Percentiles rank a stretch among this genome's conserved stretches.
Conservation (phyloP, 2,797 vertebrate genomes). For the Gymnothorax javanicus region DNA sequence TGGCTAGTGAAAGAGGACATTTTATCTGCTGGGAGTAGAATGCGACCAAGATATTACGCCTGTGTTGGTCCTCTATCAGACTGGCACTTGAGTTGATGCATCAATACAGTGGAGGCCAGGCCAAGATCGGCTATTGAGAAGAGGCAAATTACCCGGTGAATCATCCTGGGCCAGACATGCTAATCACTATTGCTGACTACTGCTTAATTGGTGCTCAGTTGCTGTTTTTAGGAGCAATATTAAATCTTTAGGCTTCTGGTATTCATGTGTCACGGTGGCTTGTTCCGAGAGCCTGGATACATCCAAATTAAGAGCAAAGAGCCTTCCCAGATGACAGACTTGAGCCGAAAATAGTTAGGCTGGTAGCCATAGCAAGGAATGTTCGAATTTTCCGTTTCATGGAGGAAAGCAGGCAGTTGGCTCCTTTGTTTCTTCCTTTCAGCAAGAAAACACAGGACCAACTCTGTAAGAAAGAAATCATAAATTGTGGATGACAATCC, state of each 20-base stretch:
- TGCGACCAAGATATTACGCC: background rate
- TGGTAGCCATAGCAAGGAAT: too few relatives aligned
- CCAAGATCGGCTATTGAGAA: background rate
- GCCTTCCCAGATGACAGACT: too few relatives aligned
- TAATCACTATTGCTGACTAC: background rate
- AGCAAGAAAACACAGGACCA: too few relatives aligned
- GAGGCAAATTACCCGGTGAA: background rate
- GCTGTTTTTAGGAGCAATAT: background rate
- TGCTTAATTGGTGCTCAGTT: background rate
- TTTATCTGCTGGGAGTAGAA: background rate
- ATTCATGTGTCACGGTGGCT: background rate
- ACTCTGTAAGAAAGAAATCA: too few relatives aligned
- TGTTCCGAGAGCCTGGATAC: background rate
- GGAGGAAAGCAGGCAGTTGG: too few relatives aligned
- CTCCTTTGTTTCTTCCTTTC: too few relatives aligned
- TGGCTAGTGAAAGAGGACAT: background rate
- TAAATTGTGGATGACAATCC: too few relatives aligned
- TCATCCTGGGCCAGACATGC: background rate
- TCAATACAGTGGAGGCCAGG: background rate
- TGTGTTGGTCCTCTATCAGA: background rate
- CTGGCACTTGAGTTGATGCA: background rate
- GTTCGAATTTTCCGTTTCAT: too few relatives aligned
- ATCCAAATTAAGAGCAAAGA: too few relatives aligned
- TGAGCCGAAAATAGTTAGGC: too few relatives aligned
- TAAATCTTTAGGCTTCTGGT: background rate